Evolutionary conservation across 2,113 vertebrate genomes (phyloP).

Genomic region (Entelurus aequoreus): DNA sequence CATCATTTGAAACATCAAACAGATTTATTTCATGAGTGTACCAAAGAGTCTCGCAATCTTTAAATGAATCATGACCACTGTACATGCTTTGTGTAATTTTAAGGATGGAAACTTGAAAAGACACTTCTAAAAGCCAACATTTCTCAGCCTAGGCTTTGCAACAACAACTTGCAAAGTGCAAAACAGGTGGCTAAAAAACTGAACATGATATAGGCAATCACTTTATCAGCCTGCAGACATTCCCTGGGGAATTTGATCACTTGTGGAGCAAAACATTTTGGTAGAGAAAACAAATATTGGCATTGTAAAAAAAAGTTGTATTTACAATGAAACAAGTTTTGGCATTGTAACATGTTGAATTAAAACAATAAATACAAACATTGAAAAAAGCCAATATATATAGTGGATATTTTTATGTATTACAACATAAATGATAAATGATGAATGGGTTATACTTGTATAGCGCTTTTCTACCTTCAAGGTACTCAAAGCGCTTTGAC

Average conservation of each 20-base stretch:
- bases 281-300: no score
- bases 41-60: conserved; percentile 3
- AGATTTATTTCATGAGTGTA: neutral
- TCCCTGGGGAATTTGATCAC: conserved; percentile 23
- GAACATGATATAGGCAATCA: neutral
- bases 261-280: no score
- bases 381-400: no score
- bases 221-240: conserved; percentile 27
- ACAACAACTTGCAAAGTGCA: neutral
- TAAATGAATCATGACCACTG: neutral
- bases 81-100: conserved; percentile 8
- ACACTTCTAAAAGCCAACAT: neutral
- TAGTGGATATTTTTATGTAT: no score
- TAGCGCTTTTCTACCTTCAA: no score
- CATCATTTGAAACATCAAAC: neutral
- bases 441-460: no score
- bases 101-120: neutral
- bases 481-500: no score
- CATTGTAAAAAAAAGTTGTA: no score
- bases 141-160: neutral
- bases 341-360: no score
- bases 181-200: conserved; percentile 1
- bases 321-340: no score
- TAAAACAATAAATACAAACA: no score
- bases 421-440: no score